These are phyloP conservation scores for Drosophila burlai DNA, from an alignment of 1,140 invertebrate species.

Conservation along the genomic window DNA sequence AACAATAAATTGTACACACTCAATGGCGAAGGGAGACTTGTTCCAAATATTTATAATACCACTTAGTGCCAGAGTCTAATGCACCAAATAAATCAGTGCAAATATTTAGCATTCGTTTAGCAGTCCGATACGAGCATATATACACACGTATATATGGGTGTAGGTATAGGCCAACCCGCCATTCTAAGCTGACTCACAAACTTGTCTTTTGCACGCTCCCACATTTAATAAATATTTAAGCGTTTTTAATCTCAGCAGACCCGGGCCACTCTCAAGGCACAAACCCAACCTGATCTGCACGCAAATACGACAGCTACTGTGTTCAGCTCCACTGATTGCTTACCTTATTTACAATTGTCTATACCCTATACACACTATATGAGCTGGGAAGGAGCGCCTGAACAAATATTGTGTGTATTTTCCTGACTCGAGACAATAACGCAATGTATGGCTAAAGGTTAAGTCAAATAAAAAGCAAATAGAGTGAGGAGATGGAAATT, in stretches of 20 bases:
- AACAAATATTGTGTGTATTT: constrained; percentile 59
- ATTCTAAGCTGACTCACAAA: constrained; percentile 74
- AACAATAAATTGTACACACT: constrained; percentile 38
- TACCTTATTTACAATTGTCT: constrained; percentile 55
- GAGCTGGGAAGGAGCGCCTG: constrained; percentile 58
- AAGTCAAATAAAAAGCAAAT: constrained; percentile 24
- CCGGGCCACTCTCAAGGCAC: constrained; percentile 36
- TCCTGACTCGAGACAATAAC: constrained; percentile 34
- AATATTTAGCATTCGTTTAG: constrained; percentile 81
- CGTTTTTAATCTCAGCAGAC: constrained; percentile 69
- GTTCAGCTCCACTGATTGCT: constrained; percentile 62
- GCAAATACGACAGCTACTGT: constrained; percentile 61
- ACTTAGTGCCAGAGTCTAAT: constrained; percentile 71
- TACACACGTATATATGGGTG: neutral
- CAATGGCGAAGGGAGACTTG: constrained; percentile 37
- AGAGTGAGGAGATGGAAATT: neutral
- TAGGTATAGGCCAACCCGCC: constrained; percentile 1
- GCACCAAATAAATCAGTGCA: constrained; percentile 78
- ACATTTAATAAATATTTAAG: constrained; percentile 83
- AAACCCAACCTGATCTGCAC: constrained; percentile 33
- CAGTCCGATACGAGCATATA: constrained; percentile 35
- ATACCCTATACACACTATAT: constrained; percentile 42
- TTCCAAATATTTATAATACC: constrained; percentile 73
- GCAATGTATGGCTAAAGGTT: constrained; percentile 1
- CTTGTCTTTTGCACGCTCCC: constrained; percentile 78